Evolutionary conservation across 2,113 vertebrate species (phyloP).

Genomic region (Chloropsis hardwickii): DNA sequence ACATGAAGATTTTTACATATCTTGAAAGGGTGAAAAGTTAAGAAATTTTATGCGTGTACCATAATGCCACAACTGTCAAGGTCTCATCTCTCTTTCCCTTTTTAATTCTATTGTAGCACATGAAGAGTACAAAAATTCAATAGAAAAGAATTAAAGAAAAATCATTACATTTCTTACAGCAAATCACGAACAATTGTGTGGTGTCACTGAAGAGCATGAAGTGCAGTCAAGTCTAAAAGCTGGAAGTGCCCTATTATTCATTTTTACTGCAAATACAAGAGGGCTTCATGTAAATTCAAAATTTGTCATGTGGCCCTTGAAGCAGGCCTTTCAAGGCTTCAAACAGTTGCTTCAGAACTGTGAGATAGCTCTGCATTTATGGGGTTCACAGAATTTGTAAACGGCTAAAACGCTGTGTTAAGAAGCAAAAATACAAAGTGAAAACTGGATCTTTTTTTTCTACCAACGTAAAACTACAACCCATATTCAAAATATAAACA

Average conservation of each 20-base stretch:
- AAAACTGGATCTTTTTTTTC: not conserved
- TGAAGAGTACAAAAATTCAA: not conserved
- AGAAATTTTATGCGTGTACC: not conserved
- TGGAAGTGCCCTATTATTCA: slow-evolving; percentile 10
- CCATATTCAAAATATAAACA: not conserved
- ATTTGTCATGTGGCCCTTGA: not conserved
- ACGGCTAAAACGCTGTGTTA: not conserved
- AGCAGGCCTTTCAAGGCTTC: not conserved
- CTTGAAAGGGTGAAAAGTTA: not conserved
- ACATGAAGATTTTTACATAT: not conserved
- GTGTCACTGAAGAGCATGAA: slow-evolving; percentile 10
- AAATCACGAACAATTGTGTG: slow-evolving; percentile 6
- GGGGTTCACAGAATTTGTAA: not conserved
- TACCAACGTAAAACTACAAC: not conserved
- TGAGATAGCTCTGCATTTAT: not conserved
- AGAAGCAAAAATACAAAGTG: not conserved
- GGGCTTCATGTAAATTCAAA: not conserved
- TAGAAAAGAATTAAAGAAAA: slow-evolving; percentile 33
- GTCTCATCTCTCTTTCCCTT: not conserved
- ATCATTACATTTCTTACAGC: not conserved
- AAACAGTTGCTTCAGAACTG: not conserved
- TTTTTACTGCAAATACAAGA: slow-evolving; percentile 31
- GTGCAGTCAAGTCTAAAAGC: slow-evolving; percentile 3
- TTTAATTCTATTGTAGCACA: not conserved
- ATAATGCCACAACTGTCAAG: not conserved